Evolutionary conservation across 92 coral and sea anemone genomes (phyloP).

Genomic region (Blastomussa wellsi): DNA sequence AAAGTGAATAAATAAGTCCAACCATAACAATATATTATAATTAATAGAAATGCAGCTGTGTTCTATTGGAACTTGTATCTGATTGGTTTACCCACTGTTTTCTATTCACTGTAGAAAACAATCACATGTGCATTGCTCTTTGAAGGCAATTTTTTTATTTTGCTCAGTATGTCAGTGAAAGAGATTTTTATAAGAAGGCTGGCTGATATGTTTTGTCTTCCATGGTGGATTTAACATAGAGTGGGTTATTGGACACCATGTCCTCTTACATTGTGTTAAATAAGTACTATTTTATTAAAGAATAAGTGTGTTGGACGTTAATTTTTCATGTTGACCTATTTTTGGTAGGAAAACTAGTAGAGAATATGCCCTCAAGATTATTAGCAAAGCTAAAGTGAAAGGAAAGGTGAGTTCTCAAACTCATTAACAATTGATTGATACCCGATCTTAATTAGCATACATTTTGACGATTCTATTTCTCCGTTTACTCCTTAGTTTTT

Average conservation of each 20-base stretch:
- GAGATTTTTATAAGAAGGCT: not conserved
- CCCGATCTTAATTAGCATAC: slow-evolving; percentile 14
- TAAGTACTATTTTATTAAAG: not conserved
- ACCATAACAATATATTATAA: no score
- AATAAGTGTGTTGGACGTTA: not conserved
- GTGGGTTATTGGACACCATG: not conserved
- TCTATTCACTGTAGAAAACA: no score
- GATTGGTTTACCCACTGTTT: no score
- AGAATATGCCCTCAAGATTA: slow-evolving; percentile 93
- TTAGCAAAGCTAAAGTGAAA: slow-evolving; percentile 93
- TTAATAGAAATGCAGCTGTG: no score
- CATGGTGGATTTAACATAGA: not conserved
- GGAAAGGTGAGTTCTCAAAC: slow-evolving; percentile 92
- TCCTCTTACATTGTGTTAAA: not conserved
- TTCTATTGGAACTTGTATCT: no score
- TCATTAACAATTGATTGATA: no score
- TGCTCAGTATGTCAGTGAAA: no score
- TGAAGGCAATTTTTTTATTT: no score
- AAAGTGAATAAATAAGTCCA: no score
- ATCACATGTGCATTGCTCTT: no score
- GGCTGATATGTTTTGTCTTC: not conserved
- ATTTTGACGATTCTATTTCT: not conserved
- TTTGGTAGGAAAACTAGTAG: slow-evolving; percentile 85
- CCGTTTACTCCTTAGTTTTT: not conserved
- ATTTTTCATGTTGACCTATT: not conserved